These are phyloP conservation scores for Gracilinanus agilis DNA, from an alignment of 2,113 vertebrate genomes.

Conservation along the genomic window DNA sequence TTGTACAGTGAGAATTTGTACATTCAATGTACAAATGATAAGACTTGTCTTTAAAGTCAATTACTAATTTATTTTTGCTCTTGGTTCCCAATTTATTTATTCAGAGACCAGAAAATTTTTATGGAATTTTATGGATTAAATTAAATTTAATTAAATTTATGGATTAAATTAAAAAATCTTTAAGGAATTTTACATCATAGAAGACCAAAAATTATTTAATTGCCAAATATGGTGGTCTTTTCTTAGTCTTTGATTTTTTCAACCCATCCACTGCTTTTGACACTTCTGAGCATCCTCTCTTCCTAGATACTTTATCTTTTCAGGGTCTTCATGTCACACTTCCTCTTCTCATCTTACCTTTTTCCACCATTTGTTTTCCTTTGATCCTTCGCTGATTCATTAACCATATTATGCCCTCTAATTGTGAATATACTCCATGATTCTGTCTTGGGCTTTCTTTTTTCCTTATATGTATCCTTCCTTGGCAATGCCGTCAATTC, in stretches of 20 bases:
- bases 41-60: conserved; percentile 48
- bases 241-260: background rate
- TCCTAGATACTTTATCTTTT: background rate
- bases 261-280: background rate
- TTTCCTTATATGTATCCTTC: background rate
- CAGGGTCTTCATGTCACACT: background rate
- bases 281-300: background rate
- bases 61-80: conserved; percentile 43
- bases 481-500: background rate
- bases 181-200: background rate
- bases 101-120: conserved; percentile 38
- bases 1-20: no score
- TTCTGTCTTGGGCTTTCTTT: background rate
- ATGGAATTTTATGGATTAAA: no score
- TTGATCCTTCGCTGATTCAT: background rate
- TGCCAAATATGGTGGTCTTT: conserved; percentile 68
- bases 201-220: conserved; percentile 38
- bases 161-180: no score
- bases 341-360: background rate
- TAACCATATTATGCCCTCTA: background rate
- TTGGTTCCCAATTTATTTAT: conserved; percentile 54
- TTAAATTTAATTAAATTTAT: no score
- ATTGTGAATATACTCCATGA: background rate
- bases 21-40: conserved; percentile 33
- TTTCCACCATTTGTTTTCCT: background rate